Evolutionary conservation across 2,113 vertebrate species (phyloP), one percentile per base, ranked within the genome.

Genomic region (Xyliphius kryptos): DNA sequence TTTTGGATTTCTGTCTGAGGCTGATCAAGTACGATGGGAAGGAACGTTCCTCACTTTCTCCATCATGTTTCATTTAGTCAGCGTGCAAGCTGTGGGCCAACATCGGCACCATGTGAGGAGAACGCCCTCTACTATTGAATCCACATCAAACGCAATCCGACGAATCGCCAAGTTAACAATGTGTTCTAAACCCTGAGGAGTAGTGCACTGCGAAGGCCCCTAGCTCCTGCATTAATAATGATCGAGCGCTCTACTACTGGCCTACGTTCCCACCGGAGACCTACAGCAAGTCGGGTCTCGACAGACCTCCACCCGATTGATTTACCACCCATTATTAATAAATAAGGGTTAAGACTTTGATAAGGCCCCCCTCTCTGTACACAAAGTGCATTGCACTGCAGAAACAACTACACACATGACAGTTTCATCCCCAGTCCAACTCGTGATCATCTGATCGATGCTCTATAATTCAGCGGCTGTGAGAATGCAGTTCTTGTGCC

Each of bases 331-430:
- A 77, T 83, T 81, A 85, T 47, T 76, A 75, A 82, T 74, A 60
- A 2, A 84, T 75, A 77, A 79, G 74, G 71, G 76, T 67, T 81
- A 81, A 76, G 61, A 80, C 62, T 80, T 76, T 75, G 76, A 82
- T 81, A 71, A 43, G 79, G 62, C 72, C 62, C 13, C 44, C 48
- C 38, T 19, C 63, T 63, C 56, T 54, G 58, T 38, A 14, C 10
- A 41, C 40, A 3, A 9, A 10, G 5, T 10, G 37, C 37, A 5
- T n/a, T n/a, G n/a, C n/a, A n/a, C n/a, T n/a, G n/a, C n/a, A n/a
- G n/a, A n/a, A n/a, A n/a, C n/a, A n/a, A n/a, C n/a, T n/a, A n/a
- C n/a, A n/a, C n/a, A n/a, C n/a, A 41, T 41, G 40, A 41, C 40
- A 10, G 40, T 41, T 41, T 41, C 43, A 46, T 13, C 12, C 43